Evolutionary conservation across 2,113 vertebrate species (phyloP).

Genomic region (Trematomus loennbergii): DNA sequence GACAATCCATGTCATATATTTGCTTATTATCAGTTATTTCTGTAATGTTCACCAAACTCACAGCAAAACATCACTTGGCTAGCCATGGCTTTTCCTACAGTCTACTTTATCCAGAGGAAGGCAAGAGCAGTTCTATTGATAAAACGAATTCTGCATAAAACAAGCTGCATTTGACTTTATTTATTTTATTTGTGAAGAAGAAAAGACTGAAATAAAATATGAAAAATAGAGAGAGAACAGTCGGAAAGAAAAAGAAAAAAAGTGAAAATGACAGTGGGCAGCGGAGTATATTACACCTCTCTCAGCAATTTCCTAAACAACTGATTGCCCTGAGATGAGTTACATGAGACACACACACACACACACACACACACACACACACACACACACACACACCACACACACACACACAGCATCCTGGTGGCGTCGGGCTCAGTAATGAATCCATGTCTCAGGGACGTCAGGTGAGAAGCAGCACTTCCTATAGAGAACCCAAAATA

Average conservation of each 20-base stretch:
- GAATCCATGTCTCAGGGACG: conserved; percentile 76
- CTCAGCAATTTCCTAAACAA: conserved; percentile 92
- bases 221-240: not conserved
- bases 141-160: not conserved
- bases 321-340: conserved; percentile 87
- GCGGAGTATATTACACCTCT: conserved; percentile 88
- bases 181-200: not conserved
- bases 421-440: conserved; percentile 82
- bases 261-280: conserved; percentile 49
- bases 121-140: not conserved
- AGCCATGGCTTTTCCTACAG: not conserved
- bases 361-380: conserved; percentile 52
- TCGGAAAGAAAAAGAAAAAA: conserved; percentile 24
- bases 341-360: conserved; percentile 63
- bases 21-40: not conserved
- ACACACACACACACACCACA: conserved; percentile 39
- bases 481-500: conserved; percentile 76
- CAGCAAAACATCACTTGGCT: not conserved
- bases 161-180: not conserved
- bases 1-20: too few species aligned
- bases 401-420: conserved; percentile 60
- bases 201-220: not conserved
- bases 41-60: not conserved
- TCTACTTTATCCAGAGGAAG: not conserved
- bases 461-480: conserved; percentile 78